Base-by-base conservation (phyloP, 2,888 invertebrate species). In the Dolomedes plantarius region DNA sequence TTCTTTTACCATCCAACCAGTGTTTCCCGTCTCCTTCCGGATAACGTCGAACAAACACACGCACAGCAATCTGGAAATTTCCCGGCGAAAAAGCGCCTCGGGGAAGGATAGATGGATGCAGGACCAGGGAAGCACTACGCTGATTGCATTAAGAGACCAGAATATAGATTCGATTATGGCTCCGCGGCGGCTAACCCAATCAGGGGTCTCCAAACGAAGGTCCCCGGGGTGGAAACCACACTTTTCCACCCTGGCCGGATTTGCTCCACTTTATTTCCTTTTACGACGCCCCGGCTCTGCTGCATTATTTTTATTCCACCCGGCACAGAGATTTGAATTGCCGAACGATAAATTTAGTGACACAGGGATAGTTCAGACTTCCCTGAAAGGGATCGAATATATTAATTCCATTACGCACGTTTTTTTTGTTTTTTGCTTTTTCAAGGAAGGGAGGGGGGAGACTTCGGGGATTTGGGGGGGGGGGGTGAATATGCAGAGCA, bases 111-210 rank as follows among this genome's bases (percentile, higher is more conserved):
- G n/a, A n/a, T n/a, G n/a, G 16, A 36, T 23, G 31, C 32, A n/a
- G n/a, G n/a, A n/a, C n/a, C n/a, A n/a, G 62, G 69, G 62, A 68
- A 46, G 36, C 69, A 62, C 11, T 11, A 67, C 7, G 65, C 29
- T 67, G 83, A 85, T 85, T 85, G 83, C 83, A 77, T 78, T 85
- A 85, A 68, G 73, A 71, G 56, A 46, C 72, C 77, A 73, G 83
- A 85, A 85, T 85, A 83, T 76, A 83, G 32, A 85, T 85, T 85
- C 73, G 83, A 85, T 85, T 85, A 77, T 50, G 31, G 36, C 46
- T 36, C 41, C 62, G 29, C 62, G 41, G 41, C 36, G 31, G 46
- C 77, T 85, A 77, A 85, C 72, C 71, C 83, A 85, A 85, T 85
- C 83, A 85, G 56, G 39, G 77, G 29, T 19, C 62, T 41, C 75